These are phyloP conservation scores for Andrena praecox DNA, from an alignment of 2,888 invertebrate genomes.

Conservation along the genomic window DNA sequence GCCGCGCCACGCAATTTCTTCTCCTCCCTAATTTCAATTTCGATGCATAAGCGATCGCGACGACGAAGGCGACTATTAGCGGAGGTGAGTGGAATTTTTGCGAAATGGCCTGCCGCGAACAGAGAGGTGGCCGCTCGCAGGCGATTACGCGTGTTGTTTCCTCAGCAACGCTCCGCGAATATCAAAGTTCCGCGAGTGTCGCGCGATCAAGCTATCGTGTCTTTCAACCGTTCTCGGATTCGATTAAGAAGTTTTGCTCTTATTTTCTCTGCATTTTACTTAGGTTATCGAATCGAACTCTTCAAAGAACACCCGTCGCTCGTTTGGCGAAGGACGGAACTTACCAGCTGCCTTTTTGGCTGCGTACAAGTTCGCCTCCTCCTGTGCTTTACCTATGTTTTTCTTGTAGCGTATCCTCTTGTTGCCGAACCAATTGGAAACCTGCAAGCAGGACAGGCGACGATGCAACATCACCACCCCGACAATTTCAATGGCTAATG, in stretches of 20 bases:
- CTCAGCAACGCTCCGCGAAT: slow-evolving; percentile 30
- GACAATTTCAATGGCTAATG: not conserved
- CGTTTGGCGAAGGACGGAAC: slow-evolving; percentile 74
- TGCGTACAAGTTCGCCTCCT: slow-evolving; percentile 99
- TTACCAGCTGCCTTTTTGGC: slow-evolving; percentile 98
- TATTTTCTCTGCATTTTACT: slow-evolving; percentile 15
- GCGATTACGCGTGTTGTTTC: slow-evolving; percentile 16
- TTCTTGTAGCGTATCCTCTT: slow-evolving; percentile 99
- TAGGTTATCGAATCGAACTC: slow-evolving; percentile 60
- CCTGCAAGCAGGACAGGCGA: slow-evolving; percentile 84
- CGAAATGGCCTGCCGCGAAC: not conserved
- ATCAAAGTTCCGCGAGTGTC: not conserved
- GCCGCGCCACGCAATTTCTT: slow-evolving; percentile 24
- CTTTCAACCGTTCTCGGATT: slow-evolving; percentile 42
- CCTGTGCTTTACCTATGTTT: slow-evolving; percentile 99
- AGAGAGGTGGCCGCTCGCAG: not conserved
- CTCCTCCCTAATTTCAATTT: slow-evolving; percentile 29
- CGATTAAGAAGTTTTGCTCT: not conserved
- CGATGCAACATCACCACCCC: slow-evolving; percentile 6
- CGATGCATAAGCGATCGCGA: slow-evolving; percentile 19
- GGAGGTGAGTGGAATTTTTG: not conserved
- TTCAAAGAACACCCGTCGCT: slow-evolving; percentile 72
- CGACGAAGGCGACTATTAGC: slow-evolving; percentile 16
- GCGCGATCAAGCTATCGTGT: not conserved
- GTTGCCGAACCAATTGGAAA: slow-evolving; percentile 99